These are phyloP conservation scores for Smithornis capensis DNA, from an alignment of 2,113 vertebrate genomes.

Conservation along the genomic window DNA sequence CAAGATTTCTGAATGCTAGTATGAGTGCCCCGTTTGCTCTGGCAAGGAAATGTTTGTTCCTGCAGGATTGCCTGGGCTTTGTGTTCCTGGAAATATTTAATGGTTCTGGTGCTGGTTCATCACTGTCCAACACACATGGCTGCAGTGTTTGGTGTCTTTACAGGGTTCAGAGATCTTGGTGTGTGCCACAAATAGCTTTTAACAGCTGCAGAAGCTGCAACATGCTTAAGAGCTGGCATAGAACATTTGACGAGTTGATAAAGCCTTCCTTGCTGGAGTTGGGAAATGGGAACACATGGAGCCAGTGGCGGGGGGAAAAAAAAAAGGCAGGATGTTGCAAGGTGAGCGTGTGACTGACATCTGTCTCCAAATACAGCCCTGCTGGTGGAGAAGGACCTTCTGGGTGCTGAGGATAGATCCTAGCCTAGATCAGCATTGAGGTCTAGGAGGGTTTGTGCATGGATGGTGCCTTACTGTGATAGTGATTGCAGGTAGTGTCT, in stretches of 20 bases:
- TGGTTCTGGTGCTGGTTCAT: neutral
- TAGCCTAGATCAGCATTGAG: neutral
- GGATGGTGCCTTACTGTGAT: neutral
- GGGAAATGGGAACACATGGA: fast-evolving
- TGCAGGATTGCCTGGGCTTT: neutral
- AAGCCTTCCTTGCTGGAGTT: fast-evolving
- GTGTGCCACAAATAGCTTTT: neutral
- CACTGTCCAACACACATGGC: fast-evolving
- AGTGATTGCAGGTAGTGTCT: neutral
- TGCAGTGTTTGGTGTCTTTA: fast-evolving
- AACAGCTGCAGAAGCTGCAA: neutral
- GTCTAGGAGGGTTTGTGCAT: neutral
- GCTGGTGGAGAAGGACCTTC: neutral
- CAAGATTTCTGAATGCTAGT: neutral
- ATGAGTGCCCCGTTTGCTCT: neutral
- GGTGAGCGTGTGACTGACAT: fast-evolving
- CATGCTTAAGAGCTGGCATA: fast-evolving
- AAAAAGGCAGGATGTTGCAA: neutral
- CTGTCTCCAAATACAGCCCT: neutral
- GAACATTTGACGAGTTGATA: neutral
- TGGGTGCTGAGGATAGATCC: neutral
- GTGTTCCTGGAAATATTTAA: neutral
- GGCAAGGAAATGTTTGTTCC: neutral
- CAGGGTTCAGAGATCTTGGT: fast-evolving
- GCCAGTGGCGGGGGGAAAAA: fast-evolving